Evolutionary conservation across 2,113 vertebrate genomes (phyloP), one percentile per base, ranked within the genome.

Genomic region (Microcebus griseorufus): DNA sequence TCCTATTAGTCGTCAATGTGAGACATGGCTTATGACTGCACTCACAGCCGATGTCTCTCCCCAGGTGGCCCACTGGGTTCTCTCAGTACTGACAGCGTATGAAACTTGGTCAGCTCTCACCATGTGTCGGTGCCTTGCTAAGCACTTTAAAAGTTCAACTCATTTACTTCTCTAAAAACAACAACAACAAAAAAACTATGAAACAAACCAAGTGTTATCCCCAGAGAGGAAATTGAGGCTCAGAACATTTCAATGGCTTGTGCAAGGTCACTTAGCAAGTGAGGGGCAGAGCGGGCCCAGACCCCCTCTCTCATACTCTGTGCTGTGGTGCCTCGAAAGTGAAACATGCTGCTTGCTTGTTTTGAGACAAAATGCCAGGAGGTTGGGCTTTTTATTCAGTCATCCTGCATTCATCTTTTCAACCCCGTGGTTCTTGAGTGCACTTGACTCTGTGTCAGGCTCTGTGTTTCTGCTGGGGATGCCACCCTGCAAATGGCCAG

Each of bases 11-110:
- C 10, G 32, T 20, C 4, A 22, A 3, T 6, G 13, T 14, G 32
- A 78, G 37, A 12, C 34, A 3, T 42, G 16, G 65, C 5, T 45
- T 13, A 0, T 2, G 29, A 42, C 10, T 11, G 29, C 29, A 20
- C 55, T 14, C 14, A 3, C 4, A 75, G 80, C 64, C 65, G 3
- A 1, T 11, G 3, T 1, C 51, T 20, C 14, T 17, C 20, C 64
- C 32, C 11, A 5, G 0, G 0, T 1, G 9, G 1, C 16, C 48
- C 10, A 0, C 20, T 58, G 22, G 29, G 10, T 0, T 39, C 42
- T 60, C 12, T 34, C 2, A 0, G 4, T 51, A 20, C 51, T 1
- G 0, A 13, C 1, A 1, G 12, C 0, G 0, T 0, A 5, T 5
- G 9, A 3, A 2, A 0, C 9, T 9, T 6, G 25, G 20, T 42